Percentiles rank a stretch among this genome's conserved stretches.
phyloP scores from a whole-genome alignment of 2,113 vertebrate species.

The Tretioscincus oriximinensis region DNA sequence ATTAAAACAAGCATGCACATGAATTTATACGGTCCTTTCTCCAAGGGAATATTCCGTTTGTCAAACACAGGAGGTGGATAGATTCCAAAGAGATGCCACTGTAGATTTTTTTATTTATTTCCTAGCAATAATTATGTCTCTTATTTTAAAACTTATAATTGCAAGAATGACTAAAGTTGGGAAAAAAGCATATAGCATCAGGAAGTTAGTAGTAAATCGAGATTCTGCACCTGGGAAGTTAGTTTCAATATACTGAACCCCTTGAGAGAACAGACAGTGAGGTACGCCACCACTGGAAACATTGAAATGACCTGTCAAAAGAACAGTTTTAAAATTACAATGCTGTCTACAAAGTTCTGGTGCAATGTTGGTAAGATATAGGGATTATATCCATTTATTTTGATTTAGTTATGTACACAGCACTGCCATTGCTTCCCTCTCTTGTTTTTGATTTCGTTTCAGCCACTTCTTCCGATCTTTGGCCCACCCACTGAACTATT shows the following conservation, averaged over 20 bases:
- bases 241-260: conserved; percentile 79
- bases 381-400: too few species aligned
- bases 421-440: too few species aligned
- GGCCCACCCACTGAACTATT: too few species aligned
- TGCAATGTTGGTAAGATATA: too few species aligned
- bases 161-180: conserved; percentile 82
- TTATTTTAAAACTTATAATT: conserved; percentile 85
- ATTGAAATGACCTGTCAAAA: conserved; percentile 63
- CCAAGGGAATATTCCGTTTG: background rate
- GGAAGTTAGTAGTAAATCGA: conserved; percentile 81
- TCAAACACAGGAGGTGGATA: background rate
- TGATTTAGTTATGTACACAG: too few species aligned
- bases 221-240: conserved; percentile 81
- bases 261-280: conserved; percentile 74
- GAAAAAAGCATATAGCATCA: conserved; percentile 88
- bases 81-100: background rate
- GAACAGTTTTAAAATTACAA: conserved; percentile 16
- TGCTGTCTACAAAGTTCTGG: too few species aligned
- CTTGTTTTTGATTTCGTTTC: too few species aligned
- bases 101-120: conserved; percentile 55
- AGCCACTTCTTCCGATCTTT: too few species aligned
- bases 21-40: too few species aligned
- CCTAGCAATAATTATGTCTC: conserved; percentile 78
- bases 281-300: conserved; percentile 44
- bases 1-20: background rate